Evolutionary conservation across 92 coral and sea anemone species (phyloP).

Genomic region (Desmophyllum pertusum): DNA sequence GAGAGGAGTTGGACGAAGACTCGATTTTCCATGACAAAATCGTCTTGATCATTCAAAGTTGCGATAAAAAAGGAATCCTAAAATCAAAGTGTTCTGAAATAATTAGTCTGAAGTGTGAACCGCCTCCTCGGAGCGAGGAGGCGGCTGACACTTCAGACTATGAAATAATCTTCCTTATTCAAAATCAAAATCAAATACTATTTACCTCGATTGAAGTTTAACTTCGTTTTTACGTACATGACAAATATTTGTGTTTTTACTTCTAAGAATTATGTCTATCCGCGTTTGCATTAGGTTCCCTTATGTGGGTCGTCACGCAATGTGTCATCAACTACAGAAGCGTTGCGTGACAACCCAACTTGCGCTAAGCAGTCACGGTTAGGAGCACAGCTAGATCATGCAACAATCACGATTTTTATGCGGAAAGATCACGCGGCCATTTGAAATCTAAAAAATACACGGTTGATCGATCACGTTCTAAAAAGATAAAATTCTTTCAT

Average conservation of each 20-base stretch:
- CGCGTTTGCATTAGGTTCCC: background rate
- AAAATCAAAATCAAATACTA: slow-evolving; percentile 29
- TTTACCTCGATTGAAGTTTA: slow-evolving; percentile 41
- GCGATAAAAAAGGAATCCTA: background rate
- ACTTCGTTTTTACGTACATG: slow-evolving; percentile 38
- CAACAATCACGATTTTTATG: background rate
- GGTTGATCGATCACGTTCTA: slow-evolving; percentile 42
- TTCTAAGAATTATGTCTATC: background rate
- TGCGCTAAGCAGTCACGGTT: background rate
- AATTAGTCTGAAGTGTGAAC: too few species aligned
- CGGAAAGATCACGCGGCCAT: slow-evolving; percentile 26
- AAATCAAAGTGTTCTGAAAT: slow-evolving; percentile 10
- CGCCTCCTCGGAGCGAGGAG: too few species aligned
- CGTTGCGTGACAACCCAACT: slow-evolving; percentile 3
- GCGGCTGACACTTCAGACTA: too few species aligned
- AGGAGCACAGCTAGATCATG: background rate
- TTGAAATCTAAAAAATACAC: slow-evolving; percentile 49
- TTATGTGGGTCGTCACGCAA: slow-evolving; percentile 2
- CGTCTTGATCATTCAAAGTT: background rate
- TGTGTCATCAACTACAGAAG: background rate
- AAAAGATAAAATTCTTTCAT: slow-evolving; percentile 48
- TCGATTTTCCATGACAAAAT: background rate
- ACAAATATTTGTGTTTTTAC: slow-evolving; percentile 1
- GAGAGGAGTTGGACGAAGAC: background rate
- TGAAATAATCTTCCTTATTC: slow-evolving; percentile 18